phyloP scores from a whole-genome alignment of 2,113 vertebrate genomes.

The Phrynocephalus versicolor region DNA sequence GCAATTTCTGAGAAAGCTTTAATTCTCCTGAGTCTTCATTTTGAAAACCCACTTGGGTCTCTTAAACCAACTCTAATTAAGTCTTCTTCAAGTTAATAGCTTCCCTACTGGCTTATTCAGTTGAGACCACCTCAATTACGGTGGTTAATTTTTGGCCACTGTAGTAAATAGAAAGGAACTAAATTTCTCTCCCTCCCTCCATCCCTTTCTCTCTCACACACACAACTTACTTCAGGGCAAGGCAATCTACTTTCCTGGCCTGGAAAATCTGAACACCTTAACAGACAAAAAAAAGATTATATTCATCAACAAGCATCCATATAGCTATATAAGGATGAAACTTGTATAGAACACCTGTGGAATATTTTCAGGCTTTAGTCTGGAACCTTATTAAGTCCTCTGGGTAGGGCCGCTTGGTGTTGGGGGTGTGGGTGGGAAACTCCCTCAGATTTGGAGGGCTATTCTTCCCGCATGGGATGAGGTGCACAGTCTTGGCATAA shows the following conservation, averaged over 20 bases:
- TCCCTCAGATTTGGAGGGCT: too few relatives aligned
- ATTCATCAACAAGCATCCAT: not conserved
- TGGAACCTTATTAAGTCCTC: too few relatives aligned
- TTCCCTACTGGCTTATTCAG: slow-evolving; percentile 55
- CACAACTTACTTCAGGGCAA: not conserved
- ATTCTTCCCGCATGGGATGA: too few relatives aligned
- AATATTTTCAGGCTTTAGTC: too few relatives aligned
- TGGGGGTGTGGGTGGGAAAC: too few relatives aligned
- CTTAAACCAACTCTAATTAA: slow-evolving; percentile 67
- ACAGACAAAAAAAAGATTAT: not conserved
- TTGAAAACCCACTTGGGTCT: slow-evolving; percentile 54
- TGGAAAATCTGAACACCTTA: not conserved
- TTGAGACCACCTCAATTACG: slow-evolving; percentile 47
- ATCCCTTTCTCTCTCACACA: not conserved
- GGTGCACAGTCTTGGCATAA: too few relatives aligned
- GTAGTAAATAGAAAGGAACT: not conserved
- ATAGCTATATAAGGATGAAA: too few relatives aligned
- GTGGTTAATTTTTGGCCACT: slow-evolving; percentile 30
- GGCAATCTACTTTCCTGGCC: too few relatives aligned
- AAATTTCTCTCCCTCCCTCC: not conserved
- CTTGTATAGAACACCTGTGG: too few relatives aligned
- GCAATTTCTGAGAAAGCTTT: slow-evolving; percentile 37
- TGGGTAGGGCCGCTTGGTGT: too few relatives aligned
- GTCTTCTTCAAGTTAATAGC: slow-evolving; percentile 57
- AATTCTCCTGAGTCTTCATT: slow-evolving; percentile 53